Evolutionary conservation across 2,113 vertebrate species (phyloP), one percentile per base, ranked within the genome.

Genomic region (Lepisosteus oculatus): DNA sequence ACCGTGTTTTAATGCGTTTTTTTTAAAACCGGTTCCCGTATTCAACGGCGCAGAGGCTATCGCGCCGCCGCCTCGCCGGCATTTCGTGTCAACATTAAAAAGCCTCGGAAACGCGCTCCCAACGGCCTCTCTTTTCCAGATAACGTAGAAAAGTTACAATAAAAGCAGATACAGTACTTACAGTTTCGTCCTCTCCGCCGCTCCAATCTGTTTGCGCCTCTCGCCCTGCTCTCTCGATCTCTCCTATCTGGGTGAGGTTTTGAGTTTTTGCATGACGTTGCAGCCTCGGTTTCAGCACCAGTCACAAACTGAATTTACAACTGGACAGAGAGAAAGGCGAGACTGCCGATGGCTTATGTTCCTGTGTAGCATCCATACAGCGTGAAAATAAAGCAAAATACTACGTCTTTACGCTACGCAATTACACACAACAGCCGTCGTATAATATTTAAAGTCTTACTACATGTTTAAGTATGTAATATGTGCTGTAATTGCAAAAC

Each of bases 181-280:
- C 82, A 72, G 74, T 74, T 77, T 70, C 77, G 29, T n/a, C 62
- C 61, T 68, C 75, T 68, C 74, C 69, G 9, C 43, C 65, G 67
- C 72, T 76, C 78, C 77, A 74, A 70, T 79, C 74, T 61, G 69
- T 68, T 63, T 72, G 65, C 68, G 71, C 55, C 74, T 17, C 68
- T 41, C 68, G 47, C 67, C 41, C 62, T 55, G 55, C 68, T 15
- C 71, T 17, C 47, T 67, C 62, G 61, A 68, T 41, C 75, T 75
- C 47, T 57, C 73, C 56, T 71, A 70, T 61, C 66, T 59, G 79
- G 79, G 79, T 79, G 81, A 81, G 81, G 81, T 76, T 78, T 77
- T 64, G 78, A 71, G 70, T 77, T 69, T 70, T 43, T 51, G 68
- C 68, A 70, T 83, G 81, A 83, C 81, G 81, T 81, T 57, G 73